Percentiles rank a stretch among this genome's conserved stretches.
These are phyloP conservation scores for Ctena decussata DNA, from an alignment of 2,888 invertebrate species.

Conservation along the genomic window DNA sequence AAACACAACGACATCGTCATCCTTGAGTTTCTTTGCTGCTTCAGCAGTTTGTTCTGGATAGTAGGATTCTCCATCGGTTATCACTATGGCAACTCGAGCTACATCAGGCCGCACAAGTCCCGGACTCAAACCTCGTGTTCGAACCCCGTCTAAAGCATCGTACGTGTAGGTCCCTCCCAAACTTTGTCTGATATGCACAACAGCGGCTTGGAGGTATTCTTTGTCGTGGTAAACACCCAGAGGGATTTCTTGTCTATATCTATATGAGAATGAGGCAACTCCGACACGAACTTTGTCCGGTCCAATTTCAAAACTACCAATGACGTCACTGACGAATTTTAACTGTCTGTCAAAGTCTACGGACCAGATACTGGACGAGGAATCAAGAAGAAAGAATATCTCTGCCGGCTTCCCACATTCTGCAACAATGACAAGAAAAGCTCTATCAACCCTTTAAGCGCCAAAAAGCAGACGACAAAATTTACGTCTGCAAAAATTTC, in stretches of 20 bases:
- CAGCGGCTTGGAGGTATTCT: constrained; percentile 40
- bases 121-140: constrained; percentile 35
- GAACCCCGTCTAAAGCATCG: constrained; percentile 60
- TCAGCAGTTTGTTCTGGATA: constrained; percentile 43
- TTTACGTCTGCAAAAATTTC: no score
- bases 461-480: no score
- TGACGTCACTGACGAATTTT: constrained; percentile 69
- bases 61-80: constrained; percentile 67
- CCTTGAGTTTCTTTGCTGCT: constrained; percentile 59
- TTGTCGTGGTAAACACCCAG: constrained; percentile 47
- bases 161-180: constrained; percentile 63
- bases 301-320: constrained; percentile 68
- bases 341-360: constrained; percentile 74
- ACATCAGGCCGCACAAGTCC: constrained; percentile 52
- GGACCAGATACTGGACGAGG: constrained; percentile 74
- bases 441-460: no score
- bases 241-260: constrained; percentile 42
- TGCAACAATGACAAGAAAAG: constrained; percentile 22
- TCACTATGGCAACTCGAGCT: constrained; percentile 58
- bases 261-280: constrained; percentile 60
- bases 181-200: constrained; percentile 49
- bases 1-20: constrained; percentile 60
- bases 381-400: constrained; percentile 65
- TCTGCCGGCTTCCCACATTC: constrained; percentile 68
- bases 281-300: constrained; percentile 66